Evolutionary conservation across 2,888 invertebrate genomes (phyloP).

Genomic region (Agriopis marginaria): DNA sequence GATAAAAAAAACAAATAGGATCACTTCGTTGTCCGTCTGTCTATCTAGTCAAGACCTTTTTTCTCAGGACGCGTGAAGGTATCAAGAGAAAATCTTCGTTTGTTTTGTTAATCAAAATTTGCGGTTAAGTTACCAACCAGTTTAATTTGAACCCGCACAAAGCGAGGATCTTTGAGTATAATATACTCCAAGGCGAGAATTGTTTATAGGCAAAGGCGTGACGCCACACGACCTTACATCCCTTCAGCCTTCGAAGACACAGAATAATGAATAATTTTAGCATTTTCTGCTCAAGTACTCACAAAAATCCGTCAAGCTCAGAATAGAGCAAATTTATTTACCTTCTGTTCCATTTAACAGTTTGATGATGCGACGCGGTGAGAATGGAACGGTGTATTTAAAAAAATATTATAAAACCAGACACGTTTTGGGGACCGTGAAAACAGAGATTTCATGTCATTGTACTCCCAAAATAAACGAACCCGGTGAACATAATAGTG

Average conservation of each 20-base stretch:
- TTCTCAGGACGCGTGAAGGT: too few relatives aligned
- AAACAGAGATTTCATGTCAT: slow-evolving; percentile 40
- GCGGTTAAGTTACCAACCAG: neutral
- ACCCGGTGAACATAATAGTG: slow-evolving; percentile 26
- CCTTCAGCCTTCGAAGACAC: slow-evolving; percentile 27
- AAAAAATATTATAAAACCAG: slow-evolving; percentile 44
- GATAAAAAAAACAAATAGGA: too few relatives aligned
- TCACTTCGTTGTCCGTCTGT: too few relatives aligned
- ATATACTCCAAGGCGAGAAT: neutral
- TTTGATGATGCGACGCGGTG: slow-evolving; percentile 48
- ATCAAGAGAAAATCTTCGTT: too few relatives aligned
- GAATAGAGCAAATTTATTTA: slow-evolving; percentile 52
- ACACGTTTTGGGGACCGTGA: slow-evolving; percentile 43
- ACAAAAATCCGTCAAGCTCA: slow-evolving; percentile 37
- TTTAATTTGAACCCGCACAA: neutral
- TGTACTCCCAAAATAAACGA: slow-evolving; percentile 24
- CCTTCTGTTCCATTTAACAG: slow-evolving; percentile 55
- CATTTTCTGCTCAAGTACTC: slow-evolving; percentile 21
- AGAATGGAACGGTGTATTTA: slow-evolving; percentile 42
- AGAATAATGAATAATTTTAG: slow-evolving; percentile 46
- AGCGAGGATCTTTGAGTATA: too few relatives aligned
- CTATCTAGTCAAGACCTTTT: too few relatives aligned
- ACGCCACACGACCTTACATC: slow-evolving; percentile 20
- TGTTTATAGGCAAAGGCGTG: slow-evolving; percentile 20
- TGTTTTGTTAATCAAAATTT: too few relatives aligned